Evolutionary conservation across 2,888 invertebrate genomes (phyloP), one percentile per base, ranked within the genome.

Genomic region (Biston betularia): DNA sequence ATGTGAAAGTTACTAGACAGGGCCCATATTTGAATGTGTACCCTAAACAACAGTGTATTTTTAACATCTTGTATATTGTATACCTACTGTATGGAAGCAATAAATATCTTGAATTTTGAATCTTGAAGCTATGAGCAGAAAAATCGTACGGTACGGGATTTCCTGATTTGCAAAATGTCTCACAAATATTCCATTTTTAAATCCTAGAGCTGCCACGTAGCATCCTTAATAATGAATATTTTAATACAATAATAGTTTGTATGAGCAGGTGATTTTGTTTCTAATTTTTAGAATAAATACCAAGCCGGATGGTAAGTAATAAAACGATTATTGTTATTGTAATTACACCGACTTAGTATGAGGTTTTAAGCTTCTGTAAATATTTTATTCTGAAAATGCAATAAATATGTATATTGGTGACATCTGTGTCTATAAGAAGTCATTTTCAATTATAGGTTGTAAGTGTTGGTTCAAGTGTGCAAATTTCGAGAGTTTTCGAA

Each of bases 341-440:
- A 53, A 1, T 11, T 34, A 2, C n/a, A n/a, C n/a, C n/a, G 34
- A 24, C 42, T 54, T 24, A 24, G 54, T 42, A 42, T 6, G 35
- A 8, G 14, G 38, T 54, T 54, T 42, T 53, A 40, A 53, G 3
- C 53, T 42, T 44, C 35, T 54, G 54, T 54, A 42, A 33, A 54
- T 44, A 54, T 24, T 48, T 33, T 9, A 57, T 57, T 57, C 57
- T 40, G 6, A 12, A 5, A 33, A 40, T 58, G 49, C 58, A 49
- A 58, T 58, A 58, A 58, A 44, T 52, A 57, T n/a, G n/a, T n/a
- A n/a, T 35, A 38, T 7, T 38, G 44, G 42, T 44, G 40, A 38
- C 56, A 58, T 15, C 58, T 58, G 58, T 58, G 49, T 49, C 49
- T 10, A 58, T 58, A 58, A 24, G 38, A 42, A 42, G 45, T 49